Base-by-base conservation (phyloP, 2,113 vertebrate genomes). In the Sturnus vulgaris region DNA sequence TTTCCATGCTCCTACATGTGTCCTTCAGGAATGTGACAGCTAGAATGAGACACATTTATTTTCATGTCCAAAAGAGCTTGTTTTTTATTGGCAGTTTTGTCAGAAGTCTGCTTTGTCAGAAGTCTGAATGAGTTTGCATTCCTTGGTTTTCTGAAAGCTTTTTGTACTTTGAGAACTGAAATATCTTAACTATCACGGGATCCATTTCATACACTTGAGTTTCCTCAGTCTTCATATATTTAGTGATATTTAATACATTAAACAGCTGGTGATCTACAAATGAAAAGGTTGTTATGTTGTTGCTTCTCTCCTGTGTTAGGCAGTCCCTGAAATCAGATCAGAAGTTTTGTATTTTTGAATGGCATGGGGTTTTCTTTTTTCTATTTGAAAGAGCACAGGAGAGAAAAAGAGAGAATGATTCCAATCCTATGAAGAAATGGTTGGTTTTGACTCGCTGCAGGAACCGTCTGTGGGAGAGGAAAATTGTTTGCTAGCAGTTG, bases 1-100 rank as follows among this genome's bases (percentile, higher is more conserved):
- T 88, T 53, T n/a, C 46, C 16, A 0, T 3, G 7, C 55, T 85
- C 31, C 23, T 46, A 56, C 49, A n/a, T 1, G 0, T 13, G 9
- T 79, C 53, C 81, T 52, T 77, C n/a, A 53, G 79, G n/a, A 65
- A 25, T 63, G 42, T 63, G 71, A n/a, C 37, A 57, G 7, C 27
- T 64, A 25, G 35, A 53, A 37, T 16, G 35, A 85, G 55, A 63
- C 30, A 22, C 47, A 27, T 75, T 55, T 40, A 46, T 40, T 80
- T 79, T 2, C 2, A 4, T 53, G 35, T 61, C 27, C 59, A 90
- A 8, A 50, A 56, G 49, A 35, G 19, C 46, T 66, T 12, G 3
- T 2, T 66, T 75, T 85, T 42, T 88, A 42, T 61, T 79, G 35
- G 37, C 20, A 13, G 28, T 89, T 91, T 64, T 72, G 40, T 70